Evolutionary conservation across 2,888 invertebrate species (phyloP).

Genomic region (Hemaris fuciformis): DNA sequence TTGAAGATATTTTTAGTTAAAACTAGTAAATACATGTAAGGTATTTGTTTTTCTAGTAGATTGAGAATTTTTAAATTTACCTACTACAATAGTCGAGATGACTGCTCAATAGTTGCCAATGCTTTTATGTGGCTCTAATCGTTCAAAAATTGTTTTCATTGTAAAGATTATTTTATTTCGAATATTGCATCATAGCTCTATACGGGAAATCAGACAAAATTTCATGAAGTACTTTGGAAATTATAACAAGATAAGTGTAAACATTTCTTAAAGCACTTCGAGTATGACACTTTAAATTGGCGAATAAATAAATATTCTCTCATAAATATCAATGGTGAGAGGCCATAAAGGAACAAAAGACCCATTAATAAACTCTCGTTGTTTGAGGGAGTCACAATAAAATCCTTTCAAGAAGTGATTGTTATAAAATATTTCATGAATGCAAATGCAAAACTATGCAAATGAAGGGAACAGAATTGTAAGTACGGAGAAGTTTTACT

Average conservation of each 20-base stretch:
- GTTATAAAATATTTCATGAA: constrained; percentile 2
- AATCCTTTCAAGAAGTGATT: background rate
- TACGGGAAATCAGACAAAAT: too few species aligned
- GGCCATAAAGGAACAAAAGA: background rate
- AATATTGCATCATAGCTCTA: too few species aligned
- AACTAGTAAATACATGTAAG: too few species aligned
- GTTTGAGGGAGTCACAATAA: background rate
- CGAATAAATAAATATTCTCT: background rate
- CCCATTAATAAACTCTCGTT: background rate
- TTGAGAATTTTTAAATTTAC: too few species aligned
- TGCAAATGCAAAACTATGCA: constrained; percentile 15
- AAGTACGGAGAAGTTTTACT: constrained; percentile 6
- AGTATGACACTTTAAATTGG: background rate
- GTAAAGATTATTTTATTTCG: too few species aligned
- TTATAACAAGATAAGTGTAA: background rate
- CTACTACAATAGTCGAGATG: too few species aligned
- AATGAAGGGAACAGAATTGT: constrained; percentile 2
- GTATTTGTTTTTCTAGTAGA: too few species aligned
- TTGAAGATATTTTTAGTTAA: too few species aligned
- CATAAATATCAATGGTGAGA: background rate
- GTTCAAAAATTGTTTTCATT: too few species aligned
- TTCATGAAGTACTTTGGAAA: too few species aligned
- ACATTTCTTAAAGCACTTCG: background rate
- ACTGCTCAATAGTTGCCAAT: too few species aligned
- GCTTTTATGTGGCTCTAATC: too few species aligned